Base-by-base conservation (phyloP, 2,797 vertebrate genomes). In the Melanotaenia nigrans region DNA sequence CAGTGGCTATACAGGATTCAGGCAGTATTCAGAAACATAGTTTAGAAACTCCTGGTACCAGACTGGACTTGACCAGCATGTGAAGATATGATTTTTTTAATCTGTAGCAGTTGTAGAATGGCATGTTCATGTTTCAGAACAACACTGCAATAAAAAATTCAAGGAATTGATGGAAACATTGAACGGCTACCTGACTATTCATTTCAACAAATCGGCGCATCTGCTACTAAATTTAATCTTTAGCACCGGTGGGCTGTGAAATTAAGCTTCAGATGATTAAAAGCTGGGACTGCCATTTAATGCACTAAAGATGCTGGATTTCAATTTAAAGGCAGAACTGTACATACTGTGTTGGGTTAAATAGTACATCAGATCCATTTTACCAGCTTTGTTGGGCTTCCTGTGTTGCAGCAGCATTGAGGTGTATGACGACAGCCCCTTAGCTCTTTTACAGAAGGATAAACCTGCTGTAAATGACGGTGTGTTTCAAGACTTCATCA, bases 171-270 rank as follows among this genome's bases (percentile, higher is more conserved):
- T 64, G 13, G 60, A 69, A 73, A 68, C 64, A 65, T 33, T 72
- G 67, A 20, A 77, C 54, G 32, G 51, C 8, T 24, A 25, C 10
- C 18, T 58, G 42, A 55, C 64, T 65, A 75, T 85, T 71, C 79
- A 22, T 79, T 83, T 79, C 63, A 89, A 81, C 83, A 83, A 86
- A 86, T 86, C 73, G 72, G 73, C 68, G 86, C 77, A 88, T 86
- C 76, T 88, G 86, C 61, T 38, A 72, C 69, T 64, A 82, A 88
- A 84, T 88, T 57, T 79, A 74, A 91, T 93, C 82, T 84, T 81
- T 85, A 73, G 65, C 88, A 54, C 83, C 89, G 82, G 73, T 89
- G 89, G 91, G 82, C 87, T 92, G 90, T 92, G 90, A 93, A 92
- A 92, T 92, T 73, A 92, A 87, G 73, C 73, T 71, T 56, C 56